phyloP scores from a whole-genome alignment of 2,888 invertebrate species.

The Rhaphigaster nebulosa region DNA sequence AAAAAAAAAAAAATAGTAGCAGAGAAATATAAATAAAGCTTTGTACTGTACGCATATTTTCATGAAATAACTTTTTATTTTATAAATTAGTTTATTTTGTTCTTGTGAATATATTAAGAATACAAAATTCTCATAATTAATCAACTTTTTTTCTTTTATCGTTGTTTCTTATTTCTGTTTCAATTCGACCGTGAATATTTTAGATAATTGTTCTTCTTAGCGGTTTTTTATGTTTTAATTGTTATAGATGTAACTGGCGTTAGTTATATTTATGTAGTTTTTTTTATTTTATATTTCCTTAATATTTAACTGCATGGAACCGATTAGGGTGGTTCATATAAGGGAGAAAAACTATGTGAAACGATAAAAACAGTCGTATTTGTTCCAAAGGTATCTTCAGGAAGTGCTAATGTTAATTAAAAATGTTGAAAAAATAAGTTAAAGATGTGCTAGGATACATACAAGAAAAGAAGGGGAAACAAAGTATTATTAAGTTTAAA shows the following conservation, averaged over 20 bases:
- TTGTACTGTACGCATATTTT: too few species aligned
- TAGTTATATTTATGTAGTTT: neutral
- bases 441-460: too few species aligned
- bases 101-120: neutral
- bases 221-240: neutral
- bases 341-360: neutral
- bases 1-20: neutral
- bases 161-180: neutral
- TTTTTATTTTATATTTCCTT: too few species aligned
- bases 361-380: neutral
- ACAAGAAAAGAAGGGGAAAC: too few species aligned
- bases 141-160: neutral
- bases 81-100: neutral
- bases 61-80: neutral
- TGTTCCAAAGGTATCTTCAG: neutral
- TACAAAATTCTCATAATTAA: neutral
- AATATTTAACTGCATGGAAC: neutral
- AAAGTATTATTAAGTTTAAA: too few species aligned
- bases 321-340: neutral
- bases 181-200: too few species aligned
- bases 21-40: neutral
- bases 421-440: too few species aligned
- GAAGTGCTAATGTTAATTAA: too few species aligned
- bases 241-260: neutral
- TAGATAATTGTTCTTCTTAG: too few species aligned